Evolutionary conservation across 2,113 vertebrate species (phyloP).

Genomic region (Sardina pilchardus): DNA sequence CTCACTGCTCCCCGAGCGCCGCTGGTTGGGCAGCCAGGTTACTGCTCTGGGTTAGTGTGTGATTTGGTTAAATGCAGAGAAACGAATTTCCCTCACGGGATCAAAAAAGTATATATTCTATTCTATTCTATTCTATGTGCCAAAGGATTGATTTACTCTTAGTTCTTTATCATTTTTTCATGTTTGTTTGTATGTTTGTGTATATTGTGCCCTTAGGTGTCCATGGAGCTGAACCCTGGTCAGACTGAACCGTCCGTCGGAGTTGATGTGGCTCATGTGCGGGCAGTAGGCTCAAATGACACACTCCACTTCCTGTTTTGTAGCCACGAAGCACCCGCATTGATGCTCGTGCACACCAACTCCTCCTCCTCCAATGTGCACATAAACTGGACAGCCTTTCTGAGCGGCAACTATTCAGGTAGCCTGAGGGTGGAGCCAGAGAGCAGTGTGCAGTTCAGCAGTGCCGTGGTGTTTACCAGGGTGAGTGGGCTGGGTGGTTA

Average conservation of each 20-base stretch:
- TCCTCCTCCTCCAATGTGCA: slow-evolving; percentile 65
- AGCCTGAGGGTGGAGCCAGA: slow-evolving; percentile 78
- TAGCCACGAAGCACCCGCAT: slow-evolving; percentile 77
- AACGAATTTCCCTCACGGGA: too few relatives aligned
- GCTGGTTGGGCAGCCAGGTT: too few relatives aligned
- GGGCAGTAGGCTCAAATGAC: slow-evolving; percentile 73
- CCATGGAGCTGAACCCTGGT: slow-evolving; percentile 73
- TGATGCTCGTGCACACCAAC: slow-evolving; percentile 79
- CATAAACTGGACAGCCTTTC: slow-evolving; percentile 80
- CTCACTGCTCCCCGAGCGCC: too few relatives aligned
- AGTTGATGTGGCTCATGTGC: slow-evolving; percentile 78
- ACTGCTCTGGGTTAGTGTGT: too few relatives aligned
- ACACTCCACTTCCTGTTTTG: slow-evolving; percentile 86
- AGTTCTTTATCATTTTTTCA: background rate
- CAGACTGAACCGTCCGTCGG: slow-evolving; percentile 36
- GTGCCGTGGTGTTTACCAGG: slow-evolving; percentile 77
- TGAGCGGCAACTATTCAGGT: slow-evolving; percentile 52
- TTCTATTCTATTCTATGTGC: too few relatives aligned
- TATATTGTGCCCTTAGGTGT: slow-evolving; percentile 68
- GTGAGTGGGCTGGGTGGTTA: slow-evolving; percentile 55
- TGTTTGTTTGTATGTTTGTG: background rate
- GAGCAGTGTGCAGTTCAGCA: slow-evolving; percentile 73
- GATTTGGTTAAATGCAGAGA: too few relatives aligned
- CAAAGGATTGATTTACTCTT: too few relatives aligned
- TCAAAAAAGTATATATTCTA: too few relatives aligned